Base-by-base conservation (phyloP, 2,888 invertebrate species). In the Ariolimax columbianus region DNA sequence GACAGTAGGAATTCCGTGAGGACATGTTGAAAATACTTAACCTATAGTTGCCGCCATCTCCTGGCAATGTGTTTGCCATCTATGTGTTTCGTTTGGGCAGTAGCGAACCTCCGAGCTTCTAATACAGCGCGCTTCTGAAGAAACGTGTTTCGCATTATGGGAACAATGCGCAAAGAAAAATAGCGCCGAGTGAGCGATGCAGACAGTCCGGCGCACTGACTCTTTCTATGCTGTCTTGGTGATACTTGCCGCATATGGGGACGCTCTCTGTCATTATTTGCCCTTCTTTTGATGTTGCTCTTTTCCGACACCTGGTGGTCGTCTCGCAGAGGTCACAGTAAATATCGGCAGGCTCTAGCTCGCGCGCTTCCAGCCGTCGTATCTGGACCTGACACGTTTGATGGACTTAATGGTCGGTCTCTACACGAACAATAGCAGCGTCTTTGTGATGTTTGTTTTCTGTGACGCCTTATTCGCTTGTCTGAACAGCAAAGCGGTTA, bases 151-250 rank as follows among this genome's bases (percentile, higher is more conserved):
- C 81, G n/a, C 72, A 82, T 82, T 82, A 82, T 73, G 59, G 68
- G 81, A 82, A 82, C 72, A 82, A 72, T 82, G 81, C 81, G 68
- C 81, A 70, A 72, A 82, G 81, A 82, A 68, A 82, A 82, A 82
- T 70, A 82, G 51, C 72, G 81, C 36, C 51, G 81, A 51, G 81
- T 82, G 81, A 82, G 81, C 72, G 81, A 82, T 73, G 72, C 72
- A 82, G 81, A 82, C 81, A 82, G 68, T 38, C 66, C 72, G 81
- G 81, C 81, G 81, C 81, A 82, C 81, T 51, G 33, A 70, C 73
- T 55, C 81, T 72, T 70, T 70, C 68, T 82, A 59, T 82, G 72
- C 81, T 72, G 72, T 72, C 43, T 38, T 38, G n/a, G 72, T 73
- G 81, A 72, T 82, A 70, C 81, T 82, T 82, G 68, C 81, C 72